A percentile compares a stretch with the other conserved stretches of the same genome.
Evolutionary conservation across 2,113 vertebrate species (phyloP).

Genomic region (Motacilla alba): DNA sequence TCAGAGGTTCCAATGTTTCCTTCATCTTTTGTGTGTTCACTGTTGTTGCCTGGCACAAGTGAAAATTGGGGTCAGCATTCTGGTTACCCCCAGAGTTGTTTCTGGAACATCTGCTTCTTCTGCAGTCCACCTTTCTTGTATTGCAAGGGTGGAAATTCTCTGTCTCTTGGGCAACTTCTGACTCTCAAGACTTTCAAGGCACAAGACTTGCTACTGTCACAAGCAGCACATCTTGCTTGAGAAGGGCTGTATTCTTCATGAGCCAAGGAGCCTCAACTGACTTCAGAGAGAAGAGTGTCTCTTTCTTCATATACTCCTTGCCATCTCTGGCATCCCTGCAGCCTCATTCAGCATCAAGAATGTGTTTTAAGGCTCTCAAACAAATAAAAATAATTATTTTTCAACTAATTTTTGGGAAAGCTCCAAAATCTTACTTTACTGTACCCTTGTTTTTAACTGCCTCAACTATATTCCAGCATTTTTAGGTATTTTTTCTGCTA

Average conservation of each 20-base stretch:
- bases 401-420: background rate
- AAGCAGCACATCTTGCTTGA: background rate
- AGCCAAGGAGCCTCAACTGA: background rate
- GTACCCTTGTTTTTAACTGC: background rate
- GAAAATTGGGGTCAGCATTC: background rate
- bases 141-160: background rate
- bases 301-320: background rate
- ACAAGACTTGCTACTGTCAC: background rate
- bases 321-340: rapidly evolving
- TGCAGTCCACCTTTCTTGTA: background rate
- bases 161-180: background rate
- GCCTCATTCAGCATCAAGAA: background rate
- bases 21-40: background rate
- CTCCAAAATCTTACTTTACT: background rate
- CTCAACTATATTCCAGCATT: background rate
- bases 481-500: background rate
- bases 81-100: background rate
- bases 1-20: background rate
- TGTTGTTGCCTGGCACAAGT: background rate
- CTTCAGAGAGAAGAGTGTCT: rapidly evolving
- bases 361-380: background rate
- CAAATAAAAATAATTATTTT: background rate
- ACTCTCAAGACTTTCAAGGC: background rate
- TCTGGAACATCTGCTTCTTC: background rate
- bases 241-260: background rate